Base-by-base conservation (phyloP, 2,113 vertebrate genomes). In the Notothenia rossii region DNA sequence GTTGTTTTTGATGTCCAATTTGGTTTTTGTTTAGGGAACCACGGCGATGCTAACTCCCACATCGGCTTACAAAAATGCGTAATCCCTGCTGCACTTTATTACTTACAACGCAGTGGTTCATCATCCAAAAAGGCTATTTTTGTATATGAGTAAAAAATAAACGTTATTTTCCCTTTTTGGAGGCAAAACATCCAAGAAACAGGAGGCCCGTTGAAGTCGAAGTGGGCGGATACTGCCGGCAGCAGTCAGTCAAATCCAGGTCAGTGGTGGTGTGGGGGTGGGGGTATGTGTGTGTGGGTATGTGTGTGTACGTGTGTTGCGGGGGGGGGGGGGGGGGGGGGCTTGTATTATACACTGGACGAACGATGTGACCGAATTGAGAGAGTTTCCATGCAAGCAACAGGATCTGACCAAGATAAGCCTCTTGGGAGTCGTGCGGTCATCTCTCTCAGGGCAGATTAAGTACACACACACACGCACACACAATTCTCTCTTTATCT, bases 231-330 rank as follows among this genome's bases (percentile, higher is more conserved):
- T 76, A 74, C 82, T 14, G 72, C 68, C 79, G 67, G 75, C 87
- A 83, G 69, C 79, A 90, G 86, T 85, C 86, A 92, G 91, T 91
- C 88, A 91, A 90, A 94, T 93, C 75, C 92, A 92, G 93, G 92
- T 92, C 90, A 91, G 55, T 29, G 50, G 54, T 75, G 49, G 80
- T 59, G 81, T 71, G 59, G 76, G 75, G 3, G 63, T 15, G 73
- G 18, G 55, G 33, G 48, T 13, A 56, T 74, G 22, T 64, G 69
- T 62, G 73, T 60, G 49, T 73, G 72, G 50, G 43, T 20, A 43
- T 40, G 67, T 59, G 53, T 51, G 54, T 59, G 72, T 51, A 69
- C 10, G 58, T 20, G 60, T 60, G 62, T 17, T 51, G 54, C 17
- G 9, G 68, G 22, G 22, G 22, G 22, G n/a, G n/a, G 2, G 25